These are phyloP conservation scores for Girardinichthys multiradiatus DNA, from an alignment of 2,113 vertebrate genomes.

Conservation along the genomic window DNA sequence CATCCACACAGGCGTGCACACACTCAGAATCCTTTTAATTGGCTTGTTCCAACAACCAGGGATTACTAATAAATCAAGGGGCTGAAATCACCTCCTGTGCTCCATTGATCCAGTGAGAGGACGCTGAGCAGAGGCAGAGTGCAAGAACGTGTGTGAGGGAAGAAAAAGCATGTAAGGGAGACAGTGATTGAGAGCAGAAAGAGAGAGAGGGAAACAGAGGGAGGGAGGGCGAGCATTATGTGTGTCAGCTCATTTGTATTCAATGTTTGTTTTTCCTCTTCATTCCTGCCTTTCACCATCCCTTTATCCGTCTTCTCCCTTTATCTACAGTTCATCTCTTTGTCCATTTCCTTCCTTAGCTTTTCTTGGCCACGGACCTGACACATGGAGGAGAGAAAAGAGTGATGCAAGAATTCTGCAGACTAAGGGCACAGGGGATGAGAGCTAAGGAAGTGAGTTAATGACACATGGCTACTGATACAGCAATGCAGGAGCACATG, in stretches of 20 bases:
- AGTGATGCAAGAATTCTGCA: slow-evolving; percentile 28
- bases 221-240: slow-evolving; percentile 58
- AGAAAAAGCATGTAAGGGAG: slow-evolving; percentile 42
- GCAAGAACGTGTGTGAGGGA: slow-evolving; percentile 57
- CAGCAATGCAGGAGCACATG: slow-evolving; percentile 4
- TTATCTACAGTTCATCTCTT: slow-evolving; percentile 3
- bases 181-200: slow-evolving; percentile 40
- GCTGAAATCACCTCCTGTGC: slow-evolving; percentile 62
- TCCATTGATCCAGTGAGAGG: slow-evolving; percentile 49
- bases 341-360: neutral
- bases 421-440: neutral
- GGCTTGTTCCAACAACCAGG: slow-evolving; percentile 61
- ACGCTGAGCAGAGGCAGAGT: slow-evolving; percentile 49
- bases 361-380: slow-evolving; percentile 36
- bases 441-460: slow-evolving; percentile 54
- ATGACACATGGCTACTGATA: slow-evolving; percentile 59
- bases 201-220: slow-evolving; percentile 19
- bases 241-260: slow-evolving; percentile 81
- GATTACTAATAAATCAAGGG: slow-evolving; percentile 64
- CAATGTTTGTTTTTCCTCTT: slow-evolving; percentile 61
- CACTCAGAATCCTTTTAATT: slow-evolving; percentile 55
- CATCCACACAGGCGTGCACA: slow-evolving; percentile 4
- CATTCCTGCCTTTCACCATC: slow-evolving; percentile 37
- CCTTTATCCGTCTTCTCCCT: slow-evolving; percentile 49
- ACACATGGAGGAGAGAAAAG: slow-evolving; percentile 24